Base-by-base conservation (phyloP, 2,797 vertebrate genomes). In the Erethizon dorsatum region DNA sequence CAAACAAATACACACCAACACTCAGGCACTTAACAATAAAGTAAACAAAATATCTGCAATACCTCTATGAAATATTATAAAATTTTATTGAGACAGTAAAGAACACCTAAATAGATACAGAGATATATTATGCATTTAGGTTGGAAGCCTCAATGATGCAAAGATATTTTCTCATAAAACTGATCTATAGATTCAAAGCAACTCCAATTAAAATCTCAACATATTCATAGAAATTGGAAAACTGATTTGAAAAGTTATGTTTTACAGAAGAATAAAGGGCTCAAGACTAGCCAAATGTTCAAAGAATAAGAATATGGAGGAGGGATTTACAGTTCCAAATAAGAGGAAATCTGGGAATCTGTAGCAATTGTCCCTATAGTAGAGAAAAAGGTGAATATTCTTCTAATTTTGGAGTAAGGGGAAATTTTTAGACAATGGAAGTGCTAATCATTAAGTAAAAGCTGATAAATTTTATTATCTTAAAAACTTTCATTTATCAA, bases 121-220 rank as follows among this genome's bases (percentile, higher is more conserved):
- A 95, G 18, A 47, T 31, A 56, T 9, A 65, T 73, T 89, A 82
- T 22, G n/a, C n/a, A 87, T 37, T 22, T 75, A 28, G 20, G 17
- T 92, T 37, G 45, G 73, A 87, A 83, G 50, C 7, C 4, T 11
- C 52, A 84, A 59, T 28, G 20, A 75, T 31, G 1, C 20, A 50
- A 92, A 67, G 28, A n/a, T 67, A 8, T 84, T 87, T 96, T 92
- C 63, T 90, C 77, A 80, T 12, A 59, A 90, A 83, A 56, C 18
- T 65, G 45, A 52, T 84, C 52, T 69, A 80, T 2, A 82, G 26
- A 54, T 50, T 91, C 13, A 63, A 77, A 63, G 22, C 20, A 69
- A 50, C 67, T 79, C 65, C 88, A 63, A 13, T 75, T 89, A 85
- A 93, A 95, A 69, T 73, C 10, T 8, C 9, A 56, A 56, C 24